Conservation (phyloP, 2,113 vertebrate genomes). For the Leptocoma aspasia region DNA sequence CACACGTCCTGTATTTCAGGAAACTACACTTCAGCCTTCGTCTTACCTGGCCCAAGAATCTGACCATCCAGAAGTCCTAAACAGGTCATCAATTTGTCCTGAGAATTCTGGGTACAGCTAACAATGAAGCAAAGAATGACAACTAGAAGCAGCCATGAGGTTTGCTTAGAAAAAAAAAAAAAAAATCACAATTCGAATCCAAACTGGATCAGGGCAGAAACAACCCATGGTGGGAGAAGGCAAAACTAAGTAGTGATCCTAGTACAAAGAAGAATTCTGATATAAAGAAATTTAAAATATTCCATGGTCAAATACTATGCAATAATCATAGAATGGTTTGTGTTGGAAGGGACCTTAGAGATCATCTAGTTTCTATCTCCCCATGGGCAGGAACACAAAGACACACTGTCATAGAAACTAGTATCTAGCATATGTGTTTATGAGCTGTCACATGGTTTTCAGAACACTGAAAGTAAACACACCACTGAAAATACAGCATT, state of each 20-base stretch:
- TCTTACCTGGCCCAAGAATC: not conserved
- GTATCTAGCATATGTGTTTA: not conserved
- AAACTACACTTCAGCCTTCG: not conserved
- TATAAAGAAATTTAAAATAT: not conserved
- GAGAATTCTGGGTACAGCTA: not conserved
- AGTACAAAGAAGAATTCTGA: not conserved
- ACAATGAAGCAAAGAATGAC: not conserved
- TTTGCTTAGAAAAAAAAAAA: not conserved
- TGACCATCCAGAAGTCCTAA: not conserved
- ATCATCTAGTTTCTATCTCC: fast-evolving
- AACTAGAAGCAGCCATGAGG: not conserved
- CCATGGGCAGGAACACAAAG: not conserved
- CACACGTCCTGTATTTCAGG: fast-evolving
- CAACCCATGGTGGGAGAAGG: not conserved
- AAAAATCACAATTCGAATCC: not conserved
- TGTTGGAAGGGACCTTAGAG: not conserved
- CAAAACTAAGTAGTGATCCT: not conserved
- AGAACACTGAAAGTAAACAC: not conserved
- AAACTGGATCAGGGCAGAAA: not conserved
- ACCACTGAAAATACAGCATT: not conserved
- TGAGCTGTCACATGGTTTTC: not conserved
- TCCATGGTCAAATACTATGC: not conserved
- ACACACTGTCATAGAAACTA: not conserved
- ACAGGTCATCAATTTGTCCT: not conserved
- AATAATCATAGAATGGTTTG: not conserved